Conservation (phyloP, 2,888 invertebrate species). For the Calliscelio sp. region DNA sequence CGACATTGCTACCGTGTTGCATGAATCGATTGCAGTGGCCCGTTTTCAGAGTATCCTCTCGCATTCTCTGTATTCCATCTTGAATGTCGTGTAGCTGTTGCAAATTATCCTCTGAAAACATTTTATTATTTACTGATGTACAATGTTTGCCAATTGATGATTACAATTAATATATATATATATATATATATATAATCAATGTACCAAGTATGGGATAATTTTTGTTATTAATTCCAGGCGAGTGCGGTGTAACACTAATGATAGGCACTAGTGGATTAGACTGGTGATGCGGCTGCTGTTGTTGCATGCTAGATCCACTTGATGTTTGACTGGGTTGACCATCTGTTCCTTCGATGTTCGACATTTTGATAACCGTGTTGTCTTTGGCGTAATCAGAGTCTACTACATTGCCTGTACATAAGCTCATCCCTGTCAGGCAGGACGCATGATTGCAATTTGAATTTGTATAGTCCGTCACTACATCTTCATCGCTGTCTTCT, state of each 20-base stretch:
- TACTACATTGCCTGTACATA: slow-evolving; percentile 78
- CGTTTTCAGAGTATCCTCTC: slow-evolving; percentile 87
- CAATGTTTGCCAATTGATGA: no score
- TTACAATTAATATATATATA: no score
- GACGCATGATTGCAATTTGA: slow-evolving; percentile 82
- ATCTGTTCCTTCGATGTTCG: slow-evolving; percentile 72
- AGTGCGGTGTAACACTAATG: slow-evolving; percentile 95
- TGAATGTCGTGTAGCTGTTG: slow-evolving; percentile 92
- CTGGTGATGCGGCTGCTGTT: slow-evolving; percentile 78
- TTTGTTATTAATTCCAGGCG: slow-evolving; percentile 90
- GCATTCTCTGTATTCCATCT: slow-evolving; percentile 92
- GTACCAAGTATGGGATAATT: slow-evolving; percentile 89
- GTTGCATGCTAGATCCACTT: slow-evolving; percentile 65
- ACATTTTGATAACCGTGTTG: slow-evolving; percentile 80
- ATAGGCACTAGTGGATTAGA: slow-evolving; percentile 90
- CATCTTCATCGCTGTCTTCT: slow-evolving; percentile 92
- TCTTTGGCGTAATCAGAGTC: slow-evolving; percentile 83
- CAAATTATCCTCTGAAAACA: slow-evolving; percentile 89
- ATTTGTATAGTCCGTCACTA: slow-evolving; percentile 90
- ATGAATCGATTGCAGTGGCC: slow-evolving; percentile 80
- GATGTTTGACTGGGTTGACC: slow-evolving; percentile 61
- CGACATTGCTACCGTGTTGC: slow-evolving; percentile 81
- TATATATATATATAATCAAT: background rate
- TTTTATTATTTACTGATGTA: background rate
- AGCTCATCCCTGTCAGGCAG: slow-evolving; percentile 78